Percentiles rank a stretch among this genome's conserved stretches.
Conservation (phyloP, 2,113 vertebrate species). For the Talpa occidentalis region DNA sequence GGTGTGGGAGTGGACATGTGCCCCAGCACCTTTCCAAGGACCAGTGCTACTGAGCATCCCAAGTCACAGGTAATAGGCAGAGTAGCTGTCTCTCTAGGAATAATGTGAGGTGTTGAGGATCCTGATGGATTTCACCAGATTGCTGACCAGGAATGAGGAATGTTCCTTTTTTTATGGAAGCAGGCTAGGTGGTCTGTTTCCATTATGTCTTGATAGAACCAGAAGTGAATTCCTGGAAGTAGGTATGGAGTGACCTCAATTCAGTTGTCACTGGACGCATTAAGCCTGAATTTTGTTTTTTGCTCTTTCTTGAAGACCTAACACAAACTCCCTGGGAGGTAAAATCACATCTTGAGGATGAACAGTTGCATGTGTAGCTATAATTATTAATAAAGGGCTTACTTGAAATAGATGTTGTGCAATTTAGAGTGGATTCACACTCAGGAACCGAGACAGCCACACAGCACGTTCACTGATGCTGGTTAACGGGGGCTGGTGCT, state of each 20-base stretch:
- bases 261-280: not conserved
- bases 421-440: not conserved
- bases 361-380: not conserved
- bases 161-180: not conserved
- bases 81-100: not conserved
- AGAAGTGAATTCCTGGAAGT: conserved; percentile 14
- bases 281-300: not conserved
- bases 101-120: not conserved
- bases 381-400: conserved; percentile 40
- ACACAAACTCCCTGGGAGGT: not conserved
- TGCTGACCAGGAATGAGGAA: not conserved
- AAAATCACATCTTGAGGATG: not conserved
- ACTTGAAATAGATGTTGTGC: not conserved
- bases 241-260: not conserved
- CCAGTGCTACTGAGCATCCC: not conserved
- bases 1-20: not conserved
- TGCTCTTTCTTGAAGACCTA: not conserved
- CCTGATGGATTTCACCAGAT: not conserved
- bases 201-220: not conserved
- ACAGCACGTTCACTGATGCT: conserved; percentile 47
- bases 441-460: conserved; percentile 50
- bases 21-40: not conserved
- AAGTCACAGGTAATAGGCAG: not conserved
- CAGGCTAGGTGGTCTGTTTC: not conserved
- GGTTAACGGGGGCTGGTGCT: conserved; percentile 35